These are phyloP conservation scores for Barypeithes pellucidus DNA, from an alignment of 2,888 invertebrate species.

Conservation along the genomic window DNA sequence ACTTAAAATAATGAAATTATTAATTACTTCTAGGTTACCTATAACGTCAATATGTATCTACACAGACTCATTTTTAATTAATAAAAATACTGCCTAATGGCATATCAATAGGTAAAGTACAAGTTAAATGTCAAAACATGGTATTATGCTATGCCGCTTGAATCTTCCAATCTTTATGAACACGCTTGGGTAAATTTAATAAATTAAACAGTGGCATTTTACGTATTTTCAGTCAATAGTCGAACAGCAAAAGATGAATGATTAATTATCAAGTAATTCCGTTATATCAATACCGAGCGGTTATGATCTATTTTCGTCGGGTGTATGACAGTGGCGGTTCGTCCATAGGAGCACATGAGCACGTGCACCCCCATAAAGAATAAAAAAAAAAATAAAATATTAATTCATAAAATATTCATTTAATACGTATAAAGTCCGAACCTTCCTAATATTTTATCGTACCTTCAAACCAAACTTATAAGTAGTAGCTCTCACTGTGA, in stretches of 20 bases:
- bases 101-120: neutral
- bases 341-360: too few species aligned
- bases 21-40: neutral
- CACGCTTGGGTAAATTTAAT: neutral
- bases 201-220: neutral
- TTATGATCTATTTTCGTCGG: too few species aligned
- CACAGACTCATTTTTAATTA: neutral
- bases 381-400: too few species aligned
- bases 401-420: too few species aligned
- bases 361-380: too few species aligned
- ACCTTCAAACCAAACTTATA: too few species aligned
- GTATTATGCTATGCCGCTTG: neutral
- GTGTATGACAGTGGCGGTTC: too few species aligned
- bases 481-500: too few species aligned
- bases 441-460: too few species aligned
- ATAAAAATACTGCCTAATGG: neutral
- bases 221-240: neutral
- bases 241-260: neutral
- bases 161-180: neutral
- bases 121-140: slow-evolving; percentile 9
- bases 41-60: neutral
- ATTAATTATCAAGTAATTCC: neutral
- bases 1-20: neutral
- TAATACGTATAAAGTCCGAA: too few species aligned
- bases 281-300: neutral